These are phyloP conservation scores for Eupeodes luniger DNA, from an alignment of 2,888 invertebrate genomes.

Conservation along the genomic window DNA sequence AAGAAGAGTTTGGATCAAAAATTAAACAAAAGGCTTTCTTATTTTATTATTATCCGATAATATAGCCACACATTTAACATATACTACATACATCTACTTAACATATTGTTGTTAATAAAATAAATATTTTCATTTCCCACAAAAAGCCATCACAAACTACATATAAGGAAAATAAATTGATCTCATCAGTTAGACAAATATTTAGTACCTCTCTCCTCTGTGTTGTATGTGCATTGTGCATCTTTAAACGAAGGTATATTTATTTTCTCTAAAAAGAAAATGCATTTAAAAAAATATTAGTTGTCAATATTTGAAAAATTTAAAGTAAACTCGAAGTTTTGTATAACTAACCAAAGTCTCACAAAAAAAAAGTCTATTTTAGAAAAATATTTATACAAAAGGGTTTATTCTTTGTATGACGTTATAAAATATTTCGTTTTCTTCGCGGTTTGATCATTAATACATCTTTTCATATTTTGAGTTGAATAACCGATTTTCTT, in stretches of 20 bases:
- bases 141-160: slow-evolving; percentile 10
- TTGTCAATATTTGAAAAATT: slow-evolving; percentile 58
- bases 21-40: neutral
- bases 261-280: neutral
- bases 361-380: neutral
- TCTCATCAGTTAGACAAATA: slow-evolving; percentile 23
- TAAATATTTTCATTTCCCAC: slow-evolving; percentile 39
- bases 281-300: slow-evolving; percentile 32
- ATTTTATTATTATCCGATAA: neutral
- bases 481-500: slow-evolving; percentile 62
- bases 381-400: slow-evolving; percentile 21
- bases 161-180: slow-evolving; percentile 12
- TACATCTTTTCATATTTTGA: slow-evolving; percentile 27
- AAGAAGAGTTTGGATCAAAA: too few species aligned
- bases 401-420: neutral
- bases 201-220: neutral
- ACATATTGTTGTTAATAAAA: neutral
- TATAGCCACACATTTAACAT: neutral
- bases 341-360: slow-evolving; percentile 6
- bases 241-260: too few species aligned
- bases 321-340: slow-evolving; percentile 40
- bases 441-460: slow-evolving; percentile 34
- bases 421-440: slow-evolving; percentile 29
- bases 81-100: neutral
- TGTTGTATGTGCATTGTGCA: too few species aligned